Percentiles rank a stretch among this genome's conserved stretches.
Conservation (phyloP, 2,797 vertebrate genomes). For the Gallinago stenura region DNA sequence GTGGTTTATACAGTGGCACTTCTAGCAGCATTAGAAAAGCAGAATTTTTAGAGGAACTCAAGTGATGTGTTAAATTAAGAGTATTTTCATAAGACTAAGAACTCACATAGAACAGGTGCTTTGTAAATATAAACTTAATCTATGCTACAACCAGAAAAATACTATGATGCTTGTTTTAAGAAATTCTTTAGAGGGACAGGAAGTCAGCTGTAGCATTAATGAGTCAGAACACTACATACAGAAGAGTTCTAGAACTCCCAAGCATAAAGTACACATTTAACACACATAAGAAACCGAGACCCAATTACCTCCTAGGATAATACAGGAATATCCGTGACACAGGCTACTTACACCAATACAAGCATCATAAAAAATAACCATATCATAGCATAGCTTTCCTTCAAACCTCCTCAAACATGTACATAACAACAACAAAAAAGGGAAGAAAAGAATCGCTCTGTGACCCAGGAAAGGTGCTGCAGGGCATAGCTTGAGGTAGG, state of each 20-base stretch:
- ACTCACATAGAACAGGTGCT: not conserved
- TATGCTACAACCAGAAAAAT: not conserved
- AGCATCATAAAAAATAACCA: not conserved
- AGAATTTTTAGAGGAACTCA: not conserved
- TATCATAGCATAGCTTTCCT: fast-evolving
- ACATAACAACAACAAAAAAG: not conserved
- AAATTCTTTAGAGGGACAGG: not conserved
- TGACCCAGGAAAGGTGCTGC: not conserved
- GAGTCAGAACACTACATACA: not conserved
- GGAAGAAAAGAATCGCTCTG: not conserved
- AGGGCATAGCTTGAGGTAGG: not conserved
- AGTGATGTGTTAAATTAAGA: not conserved
- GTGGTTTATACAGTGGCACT: not conserved
- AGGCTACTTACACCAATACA: not conserved
- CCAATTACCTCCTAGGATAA: not conserved
- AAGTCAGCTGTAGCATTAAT: not conserved
- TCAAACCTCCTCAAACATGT: not conserved
- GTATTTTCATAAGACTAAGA: not conserved
- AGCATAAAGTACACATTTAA: not conserved
- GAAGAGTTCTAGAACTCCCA: not conserved
- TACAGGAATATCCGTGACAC: not conserved
- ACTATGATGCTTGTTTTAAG: fast-evolving
- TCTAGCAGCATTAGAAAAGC: not conserved
- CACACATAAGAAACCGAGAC: not conserved
- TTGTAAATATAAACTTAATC: not conserved